Evolutionary conservation across 2,797 vertebrate genomes (phyloP).

Genomic region (Notolabrus celidotus): DNA sequence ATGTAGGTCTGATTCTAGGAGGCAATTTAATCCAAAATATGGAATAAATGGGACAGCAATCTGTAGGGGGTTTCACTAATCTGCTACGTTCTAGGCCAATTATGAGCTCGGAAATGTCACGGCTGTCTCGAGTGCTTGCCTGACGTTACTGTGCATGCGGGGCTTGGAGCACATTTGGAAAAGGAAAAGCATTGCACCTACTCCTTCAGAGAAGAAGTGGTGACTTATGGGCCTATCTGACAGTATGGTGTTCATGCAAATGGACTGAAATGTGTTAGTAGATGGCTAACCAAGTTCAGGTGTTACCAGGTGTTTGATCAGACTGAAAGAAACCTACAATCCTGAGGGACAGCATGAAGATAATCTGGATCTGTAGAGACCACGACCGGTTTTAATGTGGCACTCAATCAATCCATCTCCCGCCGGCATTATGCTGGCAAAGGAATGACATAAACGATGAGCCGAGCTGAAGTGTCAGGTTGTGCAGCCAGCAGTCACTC

Average conservation of each 20-base stretch:
- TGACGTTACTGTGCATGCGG: slow-evolving; percentile 69
- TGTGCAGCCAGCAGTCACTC: slow-evolving; percentile 41
- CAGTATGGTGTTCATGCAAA: slow-evolving; percentile 57
- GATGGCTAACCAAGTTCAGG: slow-evolving; percentile 43
- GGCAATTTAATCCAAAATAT: slow-evolving; percentile 50
- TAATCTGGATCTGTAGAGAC: slow-evolving; percentile 41
- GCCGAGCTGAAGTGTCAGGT: slow-evolving; percentile 30
- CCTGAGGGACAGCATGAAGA: slow-evolving; percentile 61
- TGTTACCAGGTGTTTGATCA: slow-evolving; percentile 36
- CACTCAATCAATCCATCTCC: slow-evolving; percentile 24
- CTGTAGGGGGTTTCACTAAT: slow-evolving; percentile 56
- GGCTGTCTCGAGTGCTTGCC: slow-evolving; percentile 36
- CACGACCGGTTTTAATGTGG: slow-evolving; percentile 41
- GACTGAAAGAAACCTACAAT: slow-evolving; percentile 48
- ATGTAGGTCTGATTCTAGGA: slow-evolving; percentile 68
- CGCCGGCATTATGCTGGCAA: slow-evolving; percentile 42
- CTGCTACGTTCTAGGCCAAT: slow-evolving; percentile 45
- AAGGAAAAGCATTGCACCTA: slow-evolving; percentile 40
- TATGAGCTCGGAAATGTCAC: slow-evolving; percentile 40
- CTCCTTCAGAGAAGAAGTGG: slow-evolving; percentile 36
- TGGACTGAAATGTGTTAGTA: slow-evolving; percentile 26
- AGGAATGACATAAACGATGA: slow-evolving; percentile 39
- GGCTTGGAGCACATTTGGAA: slow-evolving; percentile 46
- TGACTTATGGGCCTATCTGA: slow-evolving; percentile 24
- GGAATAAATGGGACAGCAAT: slow-evolving; percentile 63